These are phyloP conservation scores for Ichneumoninae sp. DNA, from an alignment of 2,888 invertebrate genomes.

Conservation along the genomic window DNA sequence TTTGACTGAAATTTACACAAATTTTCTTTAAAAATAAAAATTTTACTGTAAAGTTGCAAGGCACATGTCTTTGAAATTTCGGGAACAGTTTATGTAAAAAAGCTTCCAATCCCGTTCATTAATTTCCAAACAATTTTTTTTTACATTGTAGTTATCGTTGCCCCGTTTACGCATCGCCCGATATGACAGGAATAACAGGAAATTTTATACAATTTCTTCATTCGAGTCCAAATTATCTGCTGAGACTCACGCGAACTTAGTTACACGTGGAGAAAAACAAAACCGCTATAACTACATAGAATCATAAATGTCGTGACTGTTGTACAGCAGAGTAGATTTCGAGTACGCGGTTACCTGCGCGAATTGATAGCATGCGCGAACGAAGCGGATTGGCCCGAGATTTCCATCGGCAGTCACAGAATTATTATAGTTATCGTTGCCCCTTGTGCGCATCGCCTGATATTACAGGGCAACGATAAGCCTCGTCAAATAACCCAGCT, in stretches of 20 bases:
- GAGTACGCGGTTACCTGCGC: neutral
- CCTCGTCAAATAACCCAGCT: no score
- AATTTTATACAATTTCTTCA: no score
- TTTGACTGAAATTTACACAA: no score
- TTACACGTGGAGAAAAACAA: neutral
- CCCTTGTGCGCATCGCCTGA: slow-evolving; percentile 9
- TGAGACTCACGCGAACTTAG: neutral
- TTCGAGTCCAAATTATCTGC: neutral
- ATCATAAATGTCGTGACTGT: neutral
- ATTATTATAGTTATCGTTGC: slow-evolving; percentile 33
- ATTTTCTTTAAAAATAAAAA: no score
- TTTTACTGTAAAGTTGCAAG: no score
- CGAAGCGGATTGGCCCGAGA: slow-evolving; percentile 10
- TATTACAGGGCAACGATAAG: slow-evolving; percentile 29
- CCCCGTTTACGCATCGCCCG: slow-evolving; percentile 4
- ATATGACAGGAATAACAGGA: slow-evolving; percentile 2
- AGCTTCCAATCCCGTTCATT: no score
- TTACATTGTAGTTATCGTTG: neutral
- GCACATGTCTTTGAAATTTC: no score
- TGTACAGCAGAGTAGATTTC: neutral
- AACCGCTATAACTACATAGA: no score
- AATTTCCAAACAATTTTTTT: no score
- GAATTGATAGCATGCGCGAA: neutral
- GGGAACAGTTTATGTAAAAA: no score
- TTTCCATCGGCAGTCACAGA: slow-evolving; percentile 23